Conservation (phyloP, 2,113 vertebrate species). For the Hoplias malabaricus region DNA sequence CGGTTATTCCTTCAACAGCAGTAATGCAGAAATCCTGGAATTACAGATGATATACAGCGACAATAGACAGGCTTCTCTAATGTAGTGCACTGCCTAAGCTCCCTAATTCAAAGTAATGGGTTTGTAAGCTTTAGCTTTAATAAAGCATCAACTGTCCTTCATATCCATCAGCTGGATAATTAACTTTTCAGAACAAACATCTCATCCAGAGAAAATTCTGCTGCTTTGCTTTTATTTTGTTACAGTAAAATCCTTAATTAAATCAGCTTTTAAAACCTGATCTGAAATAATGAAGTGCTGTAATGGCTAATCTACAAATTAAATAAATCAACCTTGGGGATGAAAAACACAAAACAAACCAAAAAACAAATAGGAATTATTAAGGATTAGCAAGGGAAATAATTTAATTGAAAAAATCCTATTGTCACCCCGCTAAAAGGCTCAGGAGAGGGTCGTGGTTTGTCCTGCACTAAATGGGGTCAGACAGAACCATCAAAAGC, state of each 20-base stretch:
- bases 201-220: neutral
- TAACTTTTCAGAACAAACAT: constrained; percentile 20
- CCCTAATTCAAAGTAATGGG: constrained; percentile 18
- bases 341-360: constrained; percentile 1
- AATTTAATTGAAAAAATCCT: constrained; percentile 44
- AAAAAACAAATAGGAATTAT: constrained; percentile 36
- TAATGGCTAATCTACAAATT: constrained; percentile 36
- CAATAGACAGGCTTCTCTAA: neutral
- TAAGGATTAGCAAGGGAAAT: constrained; percentile 43
- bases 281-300: constrained; percentile 35
- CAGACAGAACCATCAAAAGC: constrained; percentile 38
- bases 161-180: constrained; percentile 7
- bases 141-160: neutral
- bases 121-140: constrained; percentile 19
- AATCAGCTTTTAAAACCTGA: constrained; percentile 34
- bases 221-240: neutral
- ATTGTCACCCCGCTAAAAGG: constrained; percentile 7
- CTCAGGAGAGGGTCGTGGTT: constrained; percentile 14
- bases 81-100: neutral
- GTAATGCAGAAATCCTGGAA: neutral
- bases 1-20: neutral
- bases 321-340: constrained; percentile 24
- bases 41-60: neutral
- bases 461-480: constrained; percentile 42
- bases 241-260: constrained; percentile 30